Evolutionary conservation across 2,113 vertebrate species (phyloP), one percentile per base, ranked within the genome.

Genomic region (Chloropsis cyanopogon): DNA sequence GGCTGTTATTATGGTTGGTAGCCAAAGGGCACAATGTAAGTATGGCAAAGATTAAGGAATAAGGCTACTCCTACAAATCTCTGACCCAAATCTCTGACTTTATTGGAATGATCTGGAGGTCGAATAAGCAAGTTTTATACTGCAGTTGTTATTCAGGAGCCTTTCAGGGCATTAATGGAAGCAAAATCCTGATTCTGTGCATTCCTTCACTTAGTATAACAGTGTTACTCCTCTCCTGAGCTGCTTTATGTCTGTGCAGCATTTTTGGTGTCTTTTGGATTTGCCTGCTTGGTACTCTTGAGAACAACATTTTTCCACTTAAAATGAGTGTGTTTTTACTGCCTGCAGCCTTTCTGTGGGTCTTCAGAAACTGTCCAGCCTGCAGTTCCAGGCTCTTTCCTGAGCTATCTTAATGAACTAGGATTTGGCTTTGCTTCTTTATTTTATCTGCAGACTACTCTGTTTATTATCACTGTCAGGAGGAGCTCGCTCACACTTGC

Each of bases 311-410:
- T 96, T 91, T 68, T 75, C 63, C 44, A 26, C 82, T 83, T 81
- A 54, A 88, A 86, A 82, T 76, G 41, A 25, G 44, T 50, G 8
- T 65, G 64, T 7, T 86, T 95, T 94, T 90, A 90, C 79, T 46
- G 65, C 69, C 87, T 87, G 12, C 66, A 59, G 44, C 76, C 72
- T 57, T 76, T 91, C 88, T 59, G 50, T 71, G 49, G 81, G 76
- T 83, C 88, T 95, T 81, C 20, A 68, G 54, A 96, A 94, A 54
- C 28, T 77, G 89, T 77, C 49, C 85, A 18, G 47, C 85, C 91
- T 89, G 87, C 73, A 85, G 53, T 90, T 75, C 76, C 25, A 60
- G 57, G 21, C n/a, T 47, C 85, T 88, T 71, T 65, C n/a, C 60
- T 79, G 88, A 72, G 78, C 26, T 73, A 16, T 60, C 63, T 86